phyloP scores from a whole-genome alignment of 2,113 vertebrate species.

The Morone saxatilis region DNA sequence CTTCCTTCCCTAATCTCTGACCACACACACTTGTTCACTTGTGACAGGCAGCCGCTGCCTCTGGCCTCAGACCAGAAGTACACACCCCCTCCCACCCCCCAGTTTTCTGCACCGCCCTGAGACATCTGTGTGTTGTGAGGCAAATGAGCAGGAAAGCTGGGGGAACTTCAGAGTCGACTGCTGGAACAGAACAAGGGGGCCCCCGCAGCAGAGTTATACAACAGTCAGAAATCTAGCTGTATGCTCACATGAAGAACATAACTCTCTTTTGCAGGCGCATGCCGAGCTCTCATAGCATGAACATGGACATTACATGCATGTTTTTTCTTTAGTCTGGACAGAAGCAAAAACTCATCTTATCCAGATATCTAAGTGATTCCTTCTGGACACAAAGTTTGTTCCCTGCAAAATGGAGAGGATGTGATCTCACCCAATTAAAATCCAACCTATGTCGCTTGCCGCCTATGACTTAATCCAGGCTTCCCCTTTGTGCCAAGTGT shows the following conservation, averaged over 20 bases:
- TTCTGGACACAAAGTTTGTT: constrained; percentile 77
- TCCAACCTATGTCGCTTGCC: constrained; percentile 86
- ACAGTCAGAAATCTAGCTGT: constrained; percentile 53
- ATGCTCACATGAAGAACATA: constrained; percentile 57
- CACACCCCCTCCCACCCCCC: constrained; percentile 6
- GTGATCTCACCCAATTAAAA: constrained; percentile 90
- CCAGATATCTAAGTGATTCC: constrained; percentile 57
- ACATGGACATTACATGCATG: constrained; percentile 37
- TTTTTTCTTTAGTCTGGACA: constrained; percentile 28
- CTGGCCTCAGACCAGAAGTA: constrained; percentile 45
- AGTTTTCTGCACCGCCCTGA: constrained; percentile 55
- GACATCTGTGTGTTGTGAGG: constrained; percentile 72
- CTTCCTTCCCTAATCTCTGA: constrained; percentile 82
- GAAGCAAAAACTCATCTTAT: constrained; percentile 46
- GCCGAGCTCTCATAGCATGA: constrained; percentile 41
- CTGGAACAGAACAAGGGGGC: constrained; percentile 68
- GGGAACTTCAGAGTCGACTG: constrained; percentile 71
- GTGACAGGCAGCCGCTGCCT: constrained; percentile 75
- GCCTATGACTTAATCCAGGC: constrained; percentile 84
- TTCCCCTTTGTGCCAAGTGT: constrained; percentile 76
- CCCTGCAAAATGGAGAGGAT: constrained; percentile 86
- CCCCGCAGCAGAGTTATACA: constrained; percentile 70
- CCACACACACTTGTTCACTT: constrained; percentile 79
- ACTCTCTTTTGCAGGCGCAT: constrained; percentile 52
- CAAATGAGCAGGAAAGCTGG: constrained; percentile 63